Evolutionary conservation across 2,113 vertebrate genomes (phyloP), one percentile per base, ranked within the genome.

Genomic region (Nesoenas mayeri): DNA sequence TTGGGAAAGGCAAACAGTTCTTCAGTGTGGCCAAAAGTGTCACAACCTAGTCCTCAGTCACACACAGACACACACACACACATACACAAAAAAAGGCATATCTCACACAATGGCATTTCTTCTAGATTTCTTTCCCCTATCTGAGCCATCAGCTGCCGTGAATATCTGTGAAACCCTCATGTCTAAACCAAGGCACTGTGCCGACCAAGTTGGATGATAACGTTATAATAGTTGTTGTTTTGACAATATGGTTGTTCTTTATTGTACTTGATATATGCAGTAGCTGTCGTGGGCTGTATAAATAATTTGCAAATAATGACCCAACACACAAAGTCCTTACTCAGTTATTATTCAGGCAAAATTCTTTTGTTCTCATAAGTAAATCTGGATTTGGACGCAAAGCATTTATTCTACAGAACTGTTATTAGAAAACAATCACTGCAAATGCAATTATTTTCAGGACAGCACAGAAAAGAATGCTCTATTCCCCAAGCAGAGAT

Each of bases 371-470:
- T 93, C 73, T 75, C 44, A 21, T 85, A 91, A 81, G 82, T 81
- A 87, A 82, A 89, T 28, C 53, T 7, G 7, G 19, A 95, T 96
- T 93, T 85, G 62, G 65, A 86, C 88, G 57, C 88, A 91, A 82
- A 93, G 50, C 65, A 32, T 16, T 87, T 93, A 65, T 66, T 91
- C 62, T 61, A 61, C 50, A 58, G 62, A 87, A 79, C 61, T 62
- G 78, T 58, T 95, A 93, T 87, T 96, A 96, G 83, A 85, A 94
- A 92, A 91, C 58, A 92, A 93, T 93, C 95, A 62, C 58, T 82
- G 89, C 62, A 93, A 96, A 96, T 77, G 56, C 83, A 92, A 73
- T 93, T 95, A 87, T 95, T 95, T 96, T 95, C 88, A 92, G 62
- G 80, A 91, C 70, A 95, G 34, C 70, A 48, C 10, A 85, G 73